Percentiles rank a stretch among this genome's conserved stretches.
phyloP scores from a whole-genome alignment of 2,113 vertebrate species.

The Hippotragus niger region DNA sequence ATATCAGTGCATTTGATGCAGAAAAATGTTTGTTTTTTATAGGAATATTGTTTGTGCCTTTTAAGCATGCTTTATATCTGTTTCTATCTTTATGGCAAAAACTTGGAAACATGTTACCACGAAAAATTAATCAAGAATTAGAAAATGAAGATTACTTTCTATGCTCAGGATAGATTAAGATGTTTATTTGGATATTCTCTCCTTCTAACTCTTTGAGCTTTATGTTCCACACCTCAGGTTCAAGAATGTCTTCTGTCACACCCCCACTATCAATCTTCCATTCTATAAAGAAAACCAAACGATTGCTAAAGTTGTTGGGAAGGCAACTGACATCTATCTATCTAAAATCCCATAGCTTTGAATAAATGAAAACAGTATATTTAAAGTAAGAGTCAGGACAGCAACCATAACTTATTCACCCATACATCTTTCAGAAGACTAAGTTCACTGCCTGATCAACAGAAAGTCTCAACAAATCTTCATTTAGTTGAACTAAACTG shows the following conservation, averaged over 20 bases:
- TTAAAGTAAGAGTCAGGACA: not conserved
- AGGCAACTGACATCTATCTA: not conserved
- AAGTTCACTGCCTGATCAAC: not conserved
- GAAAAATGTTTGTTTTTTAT: not conserved
- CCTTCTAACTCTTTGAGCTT: not conserved
- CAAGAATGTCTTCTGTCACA: not conserved
- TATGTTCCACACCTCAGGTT: not conserved
- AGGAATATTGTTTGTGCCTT: not conserved
- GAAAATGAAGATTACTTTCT: not conserved
- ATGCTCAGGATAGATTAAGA: not conserved
- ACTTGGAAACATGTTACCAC: not conserved
- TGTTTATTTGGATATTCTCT: not conserved
- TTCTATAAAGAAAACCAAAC: not conserved
- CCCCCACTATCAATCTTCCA: not conserved
- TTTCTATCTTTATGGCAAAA: not conserved
- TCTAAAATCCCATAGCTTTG: not conserved
- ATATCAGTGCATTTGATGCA: not conserved
- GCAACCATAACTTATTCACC: not conserved
- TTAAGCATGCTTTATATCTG: not conserved
- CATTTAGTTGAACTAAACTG: not conserved
- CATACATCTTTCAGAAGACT: not conserved
- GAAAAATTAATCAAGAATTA: not conserved
- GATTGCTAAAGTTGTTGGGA: not conserved
- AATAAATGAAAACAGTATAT: not conserved
- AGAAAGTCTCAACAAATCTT: not conserved